A percentile compares a stretch with the other conserved stretches of the same genome.
These are phyloP conservation scores for Troglohyphantes excavatus DNA, from an alignment of 2,888 invertebrate species.

Conservation along the genomic window DNA sequence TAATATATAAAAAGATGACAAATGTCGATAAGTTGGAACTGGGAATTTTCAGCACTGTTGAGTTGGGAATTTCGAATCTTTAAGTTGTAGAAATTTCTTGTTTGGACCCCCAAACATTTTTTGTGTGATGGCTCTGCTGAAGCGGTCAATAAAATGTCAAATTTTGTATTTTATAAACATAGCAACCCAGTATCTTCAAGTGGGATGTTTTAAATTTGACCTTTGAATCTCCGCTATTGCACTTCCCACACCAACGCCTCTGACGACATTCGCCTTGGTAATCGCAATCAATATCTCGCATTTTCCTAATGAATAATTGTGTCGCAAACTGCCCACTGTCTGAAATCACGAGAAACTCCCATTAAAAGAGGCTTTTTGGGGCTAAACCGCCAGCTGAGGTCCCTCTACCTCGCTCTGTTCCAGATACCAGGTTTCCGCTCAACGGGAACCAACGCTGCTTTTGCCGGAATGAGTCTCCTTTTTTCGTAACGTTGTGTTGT, in stretches of 20 bases:
- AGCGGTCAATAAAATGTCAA: no score
- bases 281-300: not conserved
- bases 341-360: not conserved
- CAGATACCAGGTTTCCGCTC: constrained; percentile 45
- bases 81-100: no score
- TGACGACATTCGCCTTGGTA: not conserved
- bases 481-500: not conserved
- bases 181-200: not conserved
- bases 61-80: no score
- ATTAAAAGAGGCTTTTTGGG: constrained; percentile 22
- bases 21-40: no score
- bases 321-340: constrained; percentile 1
- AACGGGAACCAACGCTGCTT: constrained; percentile 42
- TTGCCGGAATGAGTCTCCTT: not conserved
- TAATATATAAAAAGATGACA: no score
- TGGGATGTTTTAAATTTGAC: not conserved
- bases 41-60: no score
- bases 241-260: not conserved
- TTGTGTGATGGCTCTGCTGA: no score
- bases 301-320: not conserved
- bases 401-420: constrained; percentile 18
- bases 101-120: no score
- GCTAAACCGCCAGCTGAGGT: constrained; percentile 2
- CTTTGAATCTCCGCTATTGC: not conserved
- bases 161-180: no score